Percentiles rank a stretch among this genome's conserved stretches.
Conservation (phyloP, 2,888 invertebrate species). For the Hipparchia sbordonii region DNA sequence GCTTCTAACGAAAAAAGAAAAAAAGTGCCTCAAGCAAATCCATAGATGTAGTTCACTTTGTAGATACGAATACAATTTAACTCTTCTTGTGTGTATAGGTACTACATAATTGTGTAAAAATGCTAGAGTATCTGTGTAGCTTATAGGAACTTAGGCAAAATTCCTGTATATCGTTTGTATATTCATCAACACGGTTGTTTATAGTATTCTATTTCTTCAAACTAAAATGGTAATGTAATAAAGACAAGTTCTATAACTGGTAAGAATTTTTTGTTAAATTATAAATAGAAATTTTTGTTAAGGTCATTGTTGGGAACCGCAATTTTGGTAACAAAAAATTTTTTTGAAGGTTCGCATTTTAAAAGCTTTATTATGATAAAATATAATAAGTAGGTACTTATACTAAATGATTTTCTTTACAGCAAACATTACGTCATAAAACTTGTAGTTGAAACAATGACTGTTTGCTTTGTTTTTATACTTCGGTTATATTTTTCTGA, state of each 20-base stretch:
- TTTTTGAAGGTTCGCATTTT: not conserved
- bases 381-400: no score
- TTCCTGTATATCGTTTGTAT: constrained; percentile 2
- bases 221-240: not conserved
- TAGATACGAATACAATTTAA: constrained; percentile 27
- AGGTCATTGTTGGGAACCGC: not conserved
- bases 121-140: constrained; percentile 26
- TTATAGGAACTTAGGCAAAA: not conserved
- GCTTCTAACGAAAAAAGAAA: constrained; percentile 17
- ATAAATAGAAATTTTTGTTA: constrained; percentile 5
- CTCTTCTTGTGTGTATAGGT: constrained; percentile 12
- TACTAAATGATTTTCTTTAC: not conserved
- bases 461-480: not conserved
- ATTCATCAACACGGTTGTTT: not conserved
- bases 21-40: constrained; percentile 36
- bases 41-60: constrained; percentile 36
- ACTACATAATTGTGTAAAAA: constrained; percentile 14
- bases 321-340: not conserved
- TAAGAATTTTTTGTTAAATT: no score
- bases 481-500: not conserved
- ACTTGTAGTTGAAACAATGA: not conserved
- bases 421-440: not conserved
- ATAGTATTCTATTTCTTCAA: not conserved
- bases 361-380: not conserved
- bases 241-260: not conserved